A percentile compares a stretch with the other conserved stretches of the same genome.
Conservation (phyloP, 2,797 vertebrate species). For the Propithecus deckenii region DNA sequence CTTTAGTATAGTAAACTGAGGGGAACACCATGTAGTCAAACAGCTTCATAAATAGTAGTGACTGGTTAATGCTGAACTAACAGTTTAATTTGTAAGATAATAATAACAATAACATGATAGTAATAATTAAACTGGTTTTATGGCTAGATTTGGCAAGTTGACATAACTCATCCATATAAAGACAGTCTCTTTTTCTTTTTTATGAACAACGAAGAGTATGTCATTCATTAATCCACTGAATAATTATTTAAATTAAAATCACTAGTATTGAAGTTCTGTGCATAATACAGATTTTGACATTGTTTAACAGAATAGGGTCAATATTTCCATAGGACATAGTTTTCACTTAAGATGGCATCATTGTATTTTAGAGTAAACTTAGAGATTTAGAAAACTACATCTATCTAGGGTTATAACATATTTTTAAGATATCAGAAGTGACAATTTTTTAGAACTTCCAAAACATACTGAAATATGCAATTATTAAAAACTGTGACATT, state of each 20-base stretch:
- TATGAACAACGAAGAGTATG: background rate
- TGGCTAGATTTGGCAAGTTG: background rate
- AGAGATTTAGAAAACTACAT: background rate
- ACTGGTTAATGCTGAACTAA: background rate
- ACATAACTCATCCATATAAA: background rate
- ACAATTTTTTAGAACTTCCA: background rate
- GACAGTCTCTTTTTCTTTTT: background rate
- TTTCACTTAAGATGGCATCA: background rate
- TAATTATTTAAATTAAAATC: slow-evolving; percentile 19
- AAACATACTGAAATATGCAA: background rate
- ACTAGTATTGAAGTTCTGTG: background rate
- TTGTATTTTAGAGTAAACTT: background rate
- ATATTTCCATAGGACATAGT: background rate
- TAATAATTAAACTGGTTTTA: background rate
- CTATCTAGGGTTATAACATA: background rate
- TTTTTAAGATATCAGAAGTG: background rate
- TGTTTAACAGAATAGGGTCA: background rate
- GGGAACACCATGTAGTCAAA: background rate
- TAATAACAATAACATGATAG: background rate
- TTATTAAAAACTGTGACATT: background rate
- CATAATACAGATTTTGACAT: background rate
- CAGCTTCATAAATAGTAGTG: background rate
- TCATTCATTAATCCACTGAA: background rate
- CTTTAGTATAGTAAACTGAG: background rate
- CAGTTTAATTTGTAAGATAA: background rate